phyloP scores from a whole-genome alignment of 2,797 vertebrate species.

The Phoebastria nigripes region DNA sequence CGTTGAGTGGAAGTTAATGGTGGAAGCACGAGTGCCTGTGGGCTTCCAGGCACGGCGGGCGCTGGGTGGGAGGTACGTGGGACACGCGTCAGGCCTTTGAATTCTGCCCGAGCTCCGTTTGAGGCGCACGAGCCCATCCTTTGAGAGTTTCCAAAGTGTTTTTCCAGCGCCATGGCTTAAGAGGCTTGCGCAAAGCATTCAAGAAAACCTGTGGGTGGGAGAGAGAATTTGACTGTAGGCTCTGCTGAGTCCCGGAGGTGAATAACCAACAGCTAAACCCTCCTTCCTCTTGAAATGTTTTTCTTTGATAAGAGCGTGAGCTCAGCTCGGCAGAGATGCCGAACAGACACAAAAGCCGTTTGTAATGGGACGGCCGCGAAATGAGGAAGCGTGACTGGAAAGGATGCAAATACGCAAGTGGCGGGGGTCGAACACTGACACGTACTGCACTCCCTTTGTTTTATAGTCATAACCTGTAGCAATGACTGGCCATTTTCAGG shows the following conservation, averaged over 20 bases:
- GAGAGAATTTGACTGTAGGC: background rate
- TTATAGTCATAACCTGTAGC: background rate
- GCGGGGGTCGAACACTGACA: background rate
- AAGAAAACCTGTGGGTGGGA: background rate
- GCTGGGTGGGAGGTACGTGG: accelerated
- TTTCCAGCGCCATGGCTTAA: background rate
- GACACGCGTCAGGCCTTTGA: accelerated
- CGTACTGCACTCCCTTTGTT: background rate
- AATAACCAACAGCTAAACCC: background rate
- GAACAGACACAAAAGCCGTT: background rate
- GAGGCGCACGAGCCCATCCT: background rate
- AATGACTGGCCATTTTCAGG: background rate
- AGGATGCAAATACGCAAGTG: background rate
- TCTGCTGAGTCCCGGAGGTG: background rate
- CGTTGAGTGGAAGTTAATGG: background rate
- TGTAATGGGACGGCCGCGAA: background rate
- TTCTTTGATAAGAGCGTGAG: background rate
- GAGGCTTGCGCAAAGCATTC: background rate
- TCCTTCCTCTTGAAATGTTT: background rate
- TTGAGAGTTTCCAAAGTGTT: background rate
- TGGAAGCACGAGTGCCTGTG: accelerated
- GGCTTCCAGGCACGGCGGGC: accelerated
- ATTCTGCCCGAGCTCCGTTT: background rate
- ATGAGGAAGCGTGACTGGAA: background rate
- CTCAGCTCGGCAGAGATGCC: background rate